phyloP scores from a whole-genome alignment of 2,888 invertebrate species.

The Trissonchulus sp. region DNA sequence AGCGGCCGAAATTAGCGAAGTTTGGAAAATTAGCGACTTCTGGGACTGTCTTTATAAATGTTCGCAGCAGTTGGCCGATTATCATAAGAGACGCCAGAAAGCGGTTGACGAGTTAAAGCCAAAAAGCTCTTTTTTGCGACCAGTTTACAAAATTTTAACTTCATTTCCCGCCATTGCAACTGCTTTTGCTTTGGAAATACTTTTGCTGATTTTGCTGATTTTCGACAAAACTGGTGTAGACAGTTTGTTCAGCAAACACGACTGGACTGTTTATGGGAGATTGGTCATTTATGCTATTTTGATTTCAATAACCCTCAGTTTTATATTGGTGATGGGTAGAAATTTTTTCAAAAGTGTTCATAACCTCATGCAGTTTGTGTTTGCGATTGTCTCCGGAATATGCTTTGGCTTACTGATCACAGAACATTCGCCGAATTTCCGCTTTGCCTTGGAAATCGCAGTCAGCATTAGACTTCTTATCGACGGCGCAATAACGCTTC shows the following conservation, averaged over 20 bases:
- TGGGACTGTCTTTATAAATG: background rate
- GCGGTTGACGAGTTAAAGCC: background rate
- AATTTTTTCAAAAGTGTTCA: background rate
- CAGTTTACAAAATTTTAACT: too few relatives aligned
- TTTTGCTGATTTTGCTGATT: background rate
- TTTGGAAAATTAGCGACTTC: background rate
- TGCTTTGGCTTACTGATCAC: background rate
- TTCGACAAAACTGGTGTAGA: background rate
- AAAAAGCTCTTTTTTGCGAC: background rate
- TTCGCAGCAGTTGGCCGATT: background rate
- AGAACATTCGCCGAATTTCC: background rate
- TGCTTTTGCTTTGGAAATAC: background rate
- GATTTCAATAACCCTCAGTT: background rate
- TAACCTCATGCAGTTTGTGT: background rate
- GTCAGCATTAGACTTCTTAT: background rate
- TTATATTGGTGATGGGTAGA: background rate
- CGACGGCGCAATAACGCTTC: too few relatives aligned
- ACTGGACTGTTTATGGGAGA: background rate
- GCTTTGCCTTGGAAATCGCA: background rate
- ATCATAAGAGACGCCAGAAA: background rate
- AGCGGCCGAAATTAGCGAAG: background rate
- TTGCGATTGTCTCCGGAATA: background rate
- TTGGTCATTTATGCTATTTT: background rate
- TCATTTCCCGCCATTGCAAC: too few relatives aligned
- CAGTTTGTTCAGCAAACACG: background rate